phyloP scores from a whole-genome alignment of 1,140 invertebrate species.

The Diabrotica undecimpunctata region DNA sequence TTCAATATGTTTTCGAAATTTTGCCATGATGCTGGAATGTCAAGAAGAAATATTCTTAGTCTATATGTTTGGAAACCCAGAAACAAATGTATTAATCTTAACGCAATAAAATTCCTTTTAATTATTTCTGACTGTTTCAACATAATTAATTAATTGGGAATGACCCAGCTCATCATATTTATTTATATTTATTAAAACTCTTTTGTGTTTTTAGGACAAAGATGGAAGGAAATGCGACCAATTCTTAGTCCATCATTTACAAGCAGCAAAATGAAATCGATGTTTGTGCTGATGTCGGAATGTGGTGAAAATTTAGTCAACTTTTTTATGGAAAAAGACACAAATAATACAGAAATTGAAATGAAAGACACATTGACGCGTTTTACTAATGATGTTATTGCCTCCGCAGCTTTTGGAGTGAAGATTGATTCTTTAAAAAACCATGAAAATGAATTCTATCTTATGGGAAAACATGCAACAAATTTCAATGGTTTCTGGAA shows the following conservation, averaged over 20 bases:
- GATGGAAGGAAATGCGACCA: conserved; percentile 46
- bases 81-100: too few species aligned
- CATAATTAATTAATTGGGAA: too few species aligned
- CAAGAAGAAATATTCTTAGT: too few species aligned
- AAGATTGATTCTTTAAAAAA: conserved; percentile 45
- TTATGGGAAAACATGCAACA: conserved; percentile 40
- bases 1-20: too few species aligned
- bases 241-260: conserved; percentile 48
- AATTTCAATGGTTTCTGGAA: conserved; percentile 26
- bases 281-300: conserved; percentile 39
- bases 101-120: too few species aligned
- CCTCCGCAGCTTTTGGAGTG: conserved; percentile 46
- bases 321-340: conserved; percentile 34
- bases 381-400: conserved; percentile 43
- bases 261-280: conserved; percentile 45
- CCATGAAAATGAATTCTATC: conserved; percentile 44
- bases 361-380: conserved; percentile 32
- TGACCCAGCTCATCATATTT: too few species aligned
- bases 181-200: neutral
- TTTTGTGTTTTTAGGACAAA: conserved; percentile 30
- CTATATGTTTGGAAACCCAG: too few species aligned
- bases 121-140: too few species aligned
- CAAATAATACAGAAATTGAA: conserved; percentile 38
- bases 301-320: conserved; percentile 29
- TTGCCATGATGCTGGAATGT: too few species aligned